Evolutionary conservation across 2,888 invertebrate species (phyloP), one percentile per base, ranked within the genome.

Genomic region (Vesta saturnalis): DNA sequence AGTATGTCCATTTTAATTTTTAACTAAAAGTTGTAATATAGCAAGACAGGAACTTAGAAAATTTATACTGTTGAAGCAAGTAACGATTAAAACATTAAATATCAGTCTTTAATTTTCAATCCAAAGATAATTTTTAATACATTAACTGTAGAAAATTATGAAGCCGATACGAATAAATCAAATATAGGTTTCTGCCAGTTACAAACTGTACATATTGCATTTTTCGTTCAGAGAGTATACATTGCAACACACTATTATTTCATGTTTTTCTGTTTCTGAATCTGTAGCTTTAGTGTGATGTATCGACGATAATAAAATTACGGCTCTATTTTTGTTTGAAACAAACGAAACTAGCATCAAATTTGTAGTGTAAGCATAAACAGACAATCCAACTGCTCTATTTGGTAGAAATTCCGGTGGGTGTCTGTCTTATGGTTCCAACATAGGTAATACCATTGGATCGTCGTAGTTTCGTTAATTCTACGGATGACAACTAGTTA

Each of bases 301-400:
- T 59, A 69, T 65, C 5, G 68, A 57, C 21, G 71, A 69, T 8
- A 69, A 8, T 39, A 71, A 49, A 15, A 69, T 30, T 18, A 58
- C 60, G 15, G 64, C 21, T 68, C 70, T 73, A 23, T 71, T 74
- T 19, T 39, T 64, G 57, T 71, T 72, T 8, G 75, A 58, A n/a
- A 71, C 68, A 60, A 72, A 75, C 0, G 76, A 77, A 8, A 76
- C 73, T 8, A 76, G 55, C 5, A 72, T 75, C 6, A 60, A 47
- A 16, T 73, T 64, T 46, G 71, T 47, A 47, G 73, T 71, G 64
- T 72, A 72, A 3, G 74, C 73, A 67, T 77, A 78, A 3, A 73
- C 18, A 21, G 73, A 66, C 23, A 69, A 63, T 15, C 57, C 58
- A 18, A 64, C 64, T 22, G 35, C 30, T 47, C 64, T 52, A 16